Base-by-base conservation (phyloP, 2,797 vertebrate genomes). In the Crypturellus tataupa region DNA sequence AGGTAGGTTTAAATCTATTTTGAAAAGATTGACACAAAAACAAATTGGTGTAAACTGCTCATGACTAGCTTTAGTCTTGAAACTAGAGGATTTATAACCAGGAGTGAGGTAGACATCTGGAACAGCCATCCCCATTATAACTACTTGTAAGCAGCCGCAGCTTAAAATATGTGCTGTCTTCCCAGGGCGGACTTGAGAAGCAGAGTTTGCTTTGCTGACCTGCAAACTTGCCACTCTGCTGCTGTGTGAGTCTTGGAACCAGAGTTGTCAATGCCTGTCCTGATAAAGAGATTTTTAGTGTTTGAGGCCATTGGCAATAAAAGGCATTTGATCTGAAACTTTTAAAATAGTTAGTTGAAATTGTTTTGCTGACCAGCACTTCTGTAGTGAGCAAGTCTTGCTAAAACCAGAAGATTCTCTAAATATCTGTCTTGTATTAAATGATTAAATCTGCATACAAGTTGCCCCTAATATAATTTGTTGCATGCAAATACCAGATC, bases 1-100 rank as follows among this genome's bases (percentile, higher is more conserved):
- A 93, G 62, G 40, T 42, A 83, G 47, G 44, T 89, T 83, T 94
- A 84, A 84, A 95, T 46, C 65, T 89, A 82, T 85, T 96, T 92
- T 94, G 73, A 94, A 91, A 91, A 85, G 82, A 95, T 39, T 94
- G 89, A 88, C 89, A 91, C 33, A 67, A 86, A 65, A 96, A 81
- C 77, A 94, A 94, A 96, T 88, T 65, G 33, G 29, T 81, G 69
- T 69, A 80, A 94, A 94, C 89, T 91, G 51, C 40, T n/a, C 4
- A 4, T 3, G 15, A 92, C 82, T 84, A 89, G 42, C 46, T 78
- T 89, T 72, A 69, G 46, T 44, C 59, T 85, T 49, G 67, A 94
- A 89, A 89, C 85, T 25, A 80, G 53, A 65, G 81, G 47, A 94
- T 94, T 94, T 95, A 94, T 85, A 94, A 94, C 91, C 62, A 80